Evolutionary conservation across 64 coral and sea anemone genomes (phyloP).

Genomic region (Montipora efflorescens): DNA sequence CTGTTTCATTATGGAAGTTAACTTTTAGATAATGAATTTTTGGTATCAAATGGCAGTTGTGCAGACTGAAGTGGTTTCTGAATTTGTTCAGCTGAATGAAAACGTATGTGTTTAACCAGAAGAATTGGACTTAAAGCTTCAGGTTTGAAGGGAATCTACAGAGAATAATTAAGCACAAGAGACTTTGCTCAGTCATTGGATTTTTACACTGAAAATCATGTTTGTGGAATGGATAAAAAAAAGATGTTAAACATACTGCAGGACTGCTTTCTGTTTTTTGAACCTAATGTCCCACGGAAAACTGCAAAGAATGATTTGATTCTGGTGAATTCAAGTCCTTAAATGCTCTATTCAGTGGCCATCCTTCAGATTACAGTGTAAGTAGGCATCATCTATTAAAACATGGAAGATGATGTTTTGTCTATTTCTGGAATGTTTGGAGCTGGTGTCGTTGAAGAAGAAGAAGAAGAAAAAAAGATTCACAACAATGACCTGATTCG

Average conservation of each 20-base stretch:
- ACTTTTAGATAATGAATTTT: neutral
- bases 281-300: no score
- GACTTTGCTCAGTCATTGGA: neutral
- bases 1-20: neutral
- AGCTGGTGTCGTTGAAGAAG: conserved; percentile 51
- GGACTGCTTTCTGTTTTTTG: no score
- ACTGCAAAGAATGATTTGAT: no score
- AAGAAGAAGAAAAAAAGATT: conserved; percentile 35
- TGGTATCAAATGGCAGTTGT: neutral
- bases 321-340: neutral
- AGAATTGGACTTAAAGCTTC: neutral
- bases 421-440: conserved; percentile 58
- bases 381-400: neutral
- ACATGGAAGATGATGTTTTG: conserved; percentile 27
- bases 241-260: no score
- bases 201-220: neutral
- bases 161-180: neutral
- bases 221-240: neutral
- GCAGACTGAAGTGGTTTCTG: no score
- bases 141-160: neutral
- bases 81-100: no score
- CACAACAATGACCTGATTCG: conserved; percentile 76
- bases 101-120: no score
- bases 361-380: neutral
- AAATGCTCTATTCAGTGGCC: neutral